phyloP scores from a whole-genome alignment of 2,797 vertebrate genomes.

The Propithecus perrieri region DNA sequence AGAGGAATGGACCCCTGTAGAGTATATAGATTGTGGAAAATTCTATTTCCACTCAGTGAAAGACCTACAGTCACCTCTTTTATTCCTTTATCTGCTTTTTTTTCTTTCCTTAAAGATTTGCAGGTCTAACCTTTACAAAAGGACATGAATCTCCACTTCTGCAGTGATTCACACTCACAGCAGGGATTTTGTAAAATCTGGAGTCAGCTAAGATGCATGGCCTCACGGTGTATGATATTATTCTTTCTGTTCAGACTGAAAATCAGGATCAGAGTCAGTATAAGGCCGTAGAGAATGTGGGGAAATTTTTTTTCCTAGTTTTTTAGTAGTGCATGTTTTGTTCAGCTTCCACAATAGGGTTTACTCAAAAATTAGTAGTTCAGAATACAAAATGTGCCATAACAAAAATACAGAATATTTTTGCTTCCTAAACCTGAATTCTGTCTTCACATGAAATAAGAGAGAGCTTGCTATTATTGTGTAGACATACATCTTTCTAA shows the following conservation, averaged over 20 bases:
- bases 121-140: conserved; percentile 63
- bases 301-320: background rate
- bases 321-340: background rate
- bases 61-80: conserved; percentile 42
- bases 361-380: conserved; percentile 4
- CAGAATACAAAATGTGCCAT: background rate
- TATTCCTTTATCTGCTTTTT: background rate
- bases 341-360: background rate
- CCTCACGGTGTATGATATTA: background rate
- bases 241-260: background rate
- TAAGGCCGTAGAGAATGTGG: background rate
- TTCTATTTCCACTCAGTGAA: conserved; percentile 58
- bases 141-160: conserved; percentile 45
- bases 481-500: conserved; percentile 20
- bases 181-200: conserved; percentile 40
- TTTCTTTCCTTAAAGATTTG: conserved; percentile 49
- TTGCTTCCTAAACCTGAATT: background rate
- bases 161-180: conserved; percentile 51
- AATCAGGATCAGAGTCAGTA: background rate
- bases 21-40: conserved; percentile 41
- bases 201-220: background rate
- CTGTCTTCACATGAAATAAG: background rate
- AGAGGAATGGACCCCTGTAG: background rate
- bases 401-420: background rate
- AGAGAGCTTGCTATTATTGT: background rate